phyloP scores from a whole-genome alignment of 2,113 vertebrate genomes.

The Notiomystis cincta region DNA sequence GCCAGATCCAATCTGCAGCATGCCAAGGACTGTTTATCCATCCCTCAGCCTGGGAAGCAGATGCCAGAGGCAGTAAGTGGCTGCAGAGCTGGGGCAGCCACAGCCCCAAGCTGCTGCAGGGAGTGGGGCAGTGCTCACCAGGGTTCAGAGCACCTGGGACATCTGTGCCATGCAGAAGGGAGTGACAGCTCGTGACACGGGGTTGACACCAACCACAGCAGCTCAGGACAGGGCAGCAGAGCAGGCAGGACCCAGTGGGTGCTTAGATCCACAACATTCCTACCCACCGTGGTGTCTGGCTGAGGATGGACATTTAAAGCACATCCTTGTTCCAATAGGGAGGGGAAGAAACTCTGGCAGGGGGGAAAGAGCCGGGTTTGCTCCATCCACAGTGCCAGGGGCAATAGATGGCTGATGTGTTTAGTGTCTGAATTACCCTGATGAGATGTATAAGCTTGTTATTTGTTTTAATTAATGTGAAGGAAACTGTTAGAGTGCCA shows the following conservation, averaged over 20 bases:
- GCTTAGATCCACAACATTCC: background rate
- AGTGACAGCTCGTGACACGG: background rate
- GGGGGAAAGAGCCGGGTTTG: background rate
- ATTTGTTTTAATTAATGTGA: constrained; percentile 52
- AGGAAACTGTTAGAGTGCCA: constrained; percentile 7
- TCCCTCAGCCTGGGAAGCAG: background rate
- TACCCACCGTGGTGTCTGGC: background rate
- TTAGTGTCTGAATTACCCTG: background rate
- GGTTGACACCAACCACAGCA: background rate
- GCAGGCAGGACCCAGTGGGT: background rate
- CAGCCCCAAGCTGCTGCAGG: background rate
- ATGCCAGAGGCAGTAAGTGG: background rate
- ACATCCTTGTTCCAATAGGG: background rate
- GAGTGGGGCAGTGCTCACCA: background rate
- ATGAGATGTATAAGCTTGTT: constrained; percentile 9
- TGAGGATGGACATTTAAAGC: background rate
- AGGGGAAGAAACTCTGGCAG: background rate
- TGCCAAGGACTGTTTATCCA: background rate
- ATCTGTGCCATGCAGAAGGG: background rate
- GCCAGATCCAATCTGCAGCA: fast-evolving
- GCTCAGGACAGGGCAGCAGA: background rate
- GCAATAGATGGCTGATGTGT: background rate
- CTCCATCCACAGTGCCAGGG: background rate
- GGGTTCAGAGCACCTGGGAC: background rate
- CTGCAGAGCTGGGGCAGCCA: background rate